phyloP scores from a whole-genome alignment of 2,113 vertebrate species.

The Cepphus grylle region DNA sequence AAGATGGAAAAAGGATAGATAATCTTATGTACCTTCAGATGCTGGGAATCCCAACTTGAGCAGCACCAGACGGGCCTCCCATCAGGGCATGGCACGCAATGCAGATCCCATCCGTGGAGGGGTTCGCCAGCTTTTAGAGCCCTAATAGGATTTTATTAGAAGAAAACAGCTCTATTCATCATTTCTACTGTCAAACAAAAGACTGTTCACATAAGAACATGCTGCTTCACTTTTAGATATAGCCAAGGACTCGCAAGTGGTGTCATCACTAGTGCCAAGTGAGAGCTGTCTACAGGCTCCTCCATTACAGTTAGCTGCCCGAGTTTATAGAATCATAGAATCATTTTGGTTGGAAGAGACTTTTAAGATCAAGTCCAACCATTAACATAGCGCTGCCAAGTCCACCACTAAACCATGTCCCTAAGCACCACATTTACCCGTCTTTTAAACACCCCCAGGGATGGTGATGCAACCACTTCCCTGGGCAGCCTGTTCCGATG shows the following conservation, averaged over 20 bases:
- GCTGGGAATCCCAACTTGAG: background rate
- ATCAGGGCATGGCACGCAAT: background rate
- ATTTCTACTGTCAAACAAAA: background rate
- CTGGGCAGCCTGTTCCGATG: background rate
- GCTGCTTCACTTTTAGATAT: background rate
- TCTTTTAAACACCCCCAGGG: background rate
- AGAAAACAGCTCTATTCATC: background rate
- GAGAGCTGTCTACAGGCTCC: background rate
- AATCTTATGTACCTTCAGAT: background rate
- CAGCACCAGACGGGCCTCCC: background rate
- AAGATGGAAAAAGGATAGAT: background rate
- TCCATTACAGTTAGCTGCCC: background rate
- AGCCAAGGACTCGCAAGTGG: background rate
- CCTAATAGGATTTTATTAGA: background rate
- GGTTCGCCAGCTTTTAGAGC: background rate
- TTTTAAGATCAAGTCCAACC: background rate
- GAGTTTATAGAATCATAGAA: background rate
- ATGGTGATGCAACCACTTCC: background rate
- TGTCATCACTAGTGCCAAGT: background rate
- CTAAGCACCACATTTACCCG: background rate
- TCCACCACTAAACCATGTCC: background rate
- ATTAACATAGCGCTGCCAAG: background rate
- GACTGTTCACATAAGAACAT: background rate
- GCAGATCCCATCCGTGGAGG: fast-evolving
- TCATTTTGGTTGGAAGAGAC: background rate